Conservation (phyloP, 2,113 vertebrate species). For the Syngnathus floridae region DNA sequence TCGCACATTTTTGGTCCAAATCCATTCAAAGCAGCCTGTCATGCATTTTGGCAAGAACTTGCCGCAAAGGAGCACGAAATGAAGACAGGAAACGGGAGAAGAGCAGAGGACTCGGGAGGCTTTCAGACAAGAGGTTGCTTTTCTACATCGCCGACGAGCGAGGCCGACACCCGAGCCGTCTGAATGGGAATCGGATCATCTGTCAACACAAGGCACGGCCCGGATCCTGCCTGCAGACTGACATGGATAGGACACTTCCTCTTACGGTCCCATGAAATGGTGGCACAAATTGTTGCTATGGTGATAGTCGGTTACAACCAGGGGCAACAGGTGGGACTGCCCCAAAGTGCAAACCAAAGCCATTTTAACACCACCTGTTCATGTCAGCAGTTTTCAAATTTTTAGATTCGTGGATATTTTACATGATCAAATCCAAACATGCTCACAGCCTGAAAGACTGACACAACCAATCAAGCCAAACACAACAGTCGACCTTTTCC, state of each 20-base stretch:
- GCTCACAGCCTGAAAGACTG: background rate
- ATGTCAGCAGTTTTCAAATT: background rate
- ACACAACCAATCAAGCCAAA: slow-evolving; percentile 28
- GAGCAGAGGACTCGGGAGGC: slow-evolving; percentile 64
- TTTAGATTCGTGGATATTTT: background rate
- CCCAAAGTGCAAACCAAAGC: slow-evolving; percentile 31
- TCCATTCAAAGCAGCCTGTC: background rate
- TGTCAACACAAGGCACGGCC: slow-evolving; percentile 68
- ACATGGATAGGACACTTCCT: slow-evolving; percentile 65
- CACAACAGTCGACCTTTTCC: slow-evolving; percentile 42
- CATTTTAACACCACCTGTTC: slow-evolving; percentile 30
- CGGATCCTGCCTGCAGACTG: slow-evolving; percentile 63
- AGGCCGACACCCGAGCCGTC: slow-evolving; percentile 63
- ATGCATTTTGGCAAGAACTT: slow-evolving; percentile 28
- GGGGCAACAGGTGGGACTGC: slow-evolving; percentile 59
- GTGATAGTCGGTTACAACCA: slow-evolving; percentile 56
- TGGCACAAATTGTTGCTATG: slow-evolving; percentile 54
- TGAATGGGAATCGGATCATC: slow-evolving; percentile 69
- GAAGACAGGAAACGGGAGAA: slow-evolving; percentile 69
- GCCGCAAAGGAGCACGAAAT: slow-evolving; percentile 65
- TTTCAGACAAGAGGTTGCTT: slow-evolving; percentile 61
- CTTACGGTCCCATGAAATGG: slow-evolving; percentile 52
- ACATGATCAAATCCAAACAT: background rate
- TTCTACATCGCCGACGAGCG: slow-evolving; percentile 55
- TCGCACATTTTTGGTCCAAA: background rate